Conservation (phyloP, 2,888 invertebrate genomes). For the Amblyjoppa proteus region DNA sequence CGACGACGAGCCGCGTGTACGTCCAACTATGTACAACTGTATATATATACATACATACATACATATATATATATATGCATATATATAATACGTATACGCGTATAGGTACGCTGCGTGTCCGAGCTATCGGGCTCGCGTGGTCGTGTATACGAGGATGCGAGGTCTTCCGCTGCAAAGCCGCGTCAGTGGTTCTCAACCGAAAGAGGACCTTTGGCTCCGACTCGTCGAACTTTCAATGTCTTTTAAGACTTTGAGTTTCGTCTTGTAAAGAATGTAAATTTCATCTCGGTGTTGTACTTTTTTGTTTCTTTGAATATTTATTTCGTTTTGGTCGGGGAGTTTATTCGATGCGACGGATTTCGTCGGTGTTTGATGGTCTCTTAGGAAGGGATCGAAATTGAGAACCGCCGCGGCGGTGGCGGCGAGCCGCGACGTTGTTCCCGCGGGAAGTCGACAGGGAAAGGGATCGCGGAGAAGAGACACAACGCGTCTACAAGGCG, state of each 20-base stretch:
- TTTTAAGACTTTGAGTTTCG: no score
- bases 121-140: slow-evolving; percentile 59
- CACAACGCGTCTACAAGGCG: slow-evolving; percentile 76
- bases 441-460: slow-evolving; percentile 76
- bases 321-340: neutral
- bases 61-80: neutral
- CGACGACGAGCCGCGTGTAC: slow-evolving; percentile 66
- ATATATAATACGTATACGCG: slow-evolving; percentile 5
- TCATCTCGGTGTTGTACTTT: no score
- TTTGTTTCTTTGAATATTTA: neutral
- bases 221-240: neutral
- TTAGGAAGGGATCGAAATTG: slow-evolving; percentile 60
- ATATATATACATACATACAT: neutral
- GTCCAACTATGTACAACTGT: slow-evolving; percentile 6
- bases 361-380: slow-evolving; percentile 1
- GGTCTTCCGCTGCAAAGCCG: slow-evolving; percentile 59
- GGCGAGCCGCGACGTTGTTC: slow-evolving; percentile 74
- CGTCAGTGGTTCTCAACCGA: slow-evolving; percentile 66
- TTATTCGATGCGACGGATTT: neutral
- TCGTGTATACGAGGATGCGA: slow-evolving; percentile 57
- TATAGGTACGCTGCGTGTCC: slow-evolving; percentile 61
- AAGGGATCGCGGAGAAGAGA: slow-evolving; percentile 75
- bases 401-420: slow-evolving; percentile 73
- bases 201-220: neutral
- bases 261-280: no score